These are phyloP conservation scores for Athalia circularis DNA, from an alignment of 2,888 invertebrate species.

Conservation along the genomic window DNA sequence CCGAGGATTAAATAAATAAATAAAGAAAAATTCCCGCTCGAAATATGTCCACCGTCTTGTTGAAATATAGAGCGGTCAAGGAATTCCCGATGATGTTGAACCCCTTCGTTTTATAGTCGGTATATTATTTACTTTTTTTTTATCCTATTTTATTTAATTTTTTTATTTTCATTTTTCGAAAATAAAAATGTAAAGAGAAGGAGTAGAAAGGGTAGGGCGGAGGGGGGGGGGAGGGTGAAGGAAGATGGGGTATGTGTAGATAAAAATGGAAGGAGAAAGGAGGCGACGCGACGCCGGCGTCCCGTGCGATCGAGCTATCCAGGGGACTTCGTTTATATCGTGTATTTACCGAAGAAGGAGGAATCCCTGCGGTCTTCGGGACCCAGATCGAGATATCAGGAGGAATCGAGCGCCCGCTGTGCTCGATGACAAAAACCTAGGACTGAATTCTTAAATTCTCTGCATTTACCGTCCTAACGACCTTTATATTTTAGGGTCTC, in stretches of 20 bases:
- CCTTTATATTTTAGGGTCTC: conserved; percentile 20
- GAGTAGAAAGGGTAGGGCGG: no score
- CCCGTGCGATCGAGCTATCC: background rate
- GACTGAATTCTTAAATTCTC: conserved; percentile 46
- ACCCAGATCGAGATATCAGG: conserved; percentile 42
- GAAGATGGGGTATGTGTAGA: background rate
- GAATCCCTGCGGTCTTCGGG: conserved; percentile 14
- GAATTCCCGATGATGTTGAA: conserved; percentile 53
- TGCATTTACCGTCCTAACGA: conserved; percentile 39
- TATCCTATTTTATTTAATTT: no score
- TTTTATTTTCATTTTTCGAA: no score
- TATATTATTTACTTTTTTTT: no score
- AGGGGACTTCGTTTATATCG: background rate
- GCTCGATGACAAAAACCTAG: conserved; percentile 47
- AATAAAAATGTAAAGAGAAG: no score
- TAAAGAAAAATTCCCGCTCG: conserved; percentile 58
- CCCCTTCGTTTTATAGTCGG: background rate
- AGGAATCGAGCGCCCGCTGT: conserved; percentile 45
- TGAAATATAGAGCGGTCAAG: conserved; percentile 64
- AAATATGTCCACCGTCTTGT: conserved; percentile 65
- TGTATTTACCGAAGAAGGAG: conserved; percentile 11
- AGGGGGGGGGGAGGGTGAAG: background rate
- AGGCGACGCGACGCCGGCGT: no score
- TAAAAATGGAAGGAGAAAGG: background rate
- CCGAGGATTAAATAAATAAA: conserved; percentile 66